Evolutionary conservation across 37 sponge, comb jelly and placozoan species (phyloP), one percentile per base, ranked within the genome.

Genomic region (Cliona cf. orientalis): DNA sequence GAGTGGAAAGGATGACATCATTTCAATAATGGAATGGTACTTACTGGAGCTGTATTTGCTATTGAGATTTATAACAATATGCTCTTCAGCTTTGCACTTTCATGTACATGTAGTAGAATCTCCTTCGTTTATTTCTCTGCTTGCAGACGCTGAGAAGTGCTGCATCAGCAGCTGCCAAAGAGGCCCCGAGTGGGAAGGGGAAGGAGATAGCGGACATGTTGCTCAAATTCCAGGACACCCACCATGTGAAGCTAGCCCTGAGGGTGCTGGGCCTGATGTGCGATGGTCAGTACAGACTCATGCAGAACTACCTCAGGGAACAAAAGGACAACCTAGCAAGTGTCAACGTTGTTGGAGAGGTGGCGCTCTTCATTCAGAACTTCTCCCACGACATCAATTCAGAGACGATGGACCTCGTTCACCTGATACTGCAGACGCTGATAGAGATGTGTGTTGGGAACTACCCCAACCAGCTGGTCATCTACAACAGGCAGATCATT

Each of bases 381-480:
- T 83, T 91, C 80, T 82, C 69, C 66, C 23, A 75, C n/a, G 80
- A 78, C 74, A 82, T 91, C 71, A 79, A 69, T 46, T 31, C 42
- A 32, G 84, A 91, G 25, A 92, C 89, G 19, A 75, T 91, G 64
- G 76, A 69, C 17, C 82, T 94, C n/a, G 76, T 86, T 19, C 77
- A 81, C 56, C 78, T 70, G 9, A 86, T 86, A 26, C 66, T 91
- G 34, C 82, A 91, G 56, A 86, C 86, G 1, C 76, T 88, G 55
- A 81, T 76, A 40, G 89, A 88, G 70, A 81, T 88, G 78, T 69
- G 89, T 81, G 89, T 88, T 32, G 92, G 92, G 25, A 89, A 88
- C 67, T 78, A 68, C 46, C 43, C 87, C 55, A 92, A 92, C 42
- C 93, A 92, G 31, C n/a, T 49, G 33, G 80, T 84, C n/a, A 63